Base-by-base conservation (phyloP, 2,888 invertebrate genomes). In the Tethea ocularis region DNA sequence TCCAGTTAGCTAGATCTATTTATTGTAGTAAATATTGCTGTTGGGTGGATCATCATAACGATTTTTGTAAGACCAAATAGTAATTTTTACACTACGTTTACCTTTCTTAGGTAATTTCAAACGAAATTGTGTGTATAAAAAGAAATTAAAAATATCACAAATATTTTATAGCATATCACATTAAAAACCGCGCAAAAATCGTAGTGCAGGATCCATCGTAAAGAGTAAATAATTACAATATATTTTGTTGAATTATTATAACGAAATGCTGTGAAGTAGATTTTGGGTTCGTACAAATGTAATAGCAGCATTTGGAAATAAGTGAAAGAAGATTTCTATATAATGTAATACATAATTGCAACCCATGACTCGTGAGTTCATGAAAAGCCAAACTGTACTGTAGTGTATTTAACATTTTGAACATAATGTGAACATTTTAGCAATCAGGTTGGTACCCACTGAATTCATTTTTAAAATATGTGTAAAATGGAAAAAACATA, bases 1-100 rank as follows among this genome's bases (percentile, higher is more conserved):
- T 92, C 92, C 92, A 91, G 83, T 91, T 92, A 92, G 91, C 86
- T 92, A 91, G 90, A 88, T 91, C 88, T 91, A 91, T 89, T 87
- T 90, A 91, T 89, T 91, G 91, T 93, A 92, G 90, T 86, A 71
- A 84, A 86, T 86, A 87, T 85, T 82, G 80, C 87, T 82, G 62
- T 85, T 85, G 86, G 89, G 82, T 87, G 90, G 86, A 89, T 89
- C 89, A 84, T 80, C 75, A 71, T 73, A 77, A 74, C 72, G 83
- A 80, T 86, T 88, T 88, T 88, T 88, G 84, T 85, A 71, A 80
- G 92, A 93, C 92, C 92, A 92, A 92, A 88, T 90, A 89, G 87
- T 85, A 88, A 80, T 88, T 91, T 91, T 91, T 86, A n/a, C n/a
- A n/a, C n/a, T 91, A 91, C 85, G 79, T 85, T 86, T 85, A 87